Base-by-base conservation (phyloP, 2,888 invertebrate genomes). In the Drosophila flavopinicola region DNA sequence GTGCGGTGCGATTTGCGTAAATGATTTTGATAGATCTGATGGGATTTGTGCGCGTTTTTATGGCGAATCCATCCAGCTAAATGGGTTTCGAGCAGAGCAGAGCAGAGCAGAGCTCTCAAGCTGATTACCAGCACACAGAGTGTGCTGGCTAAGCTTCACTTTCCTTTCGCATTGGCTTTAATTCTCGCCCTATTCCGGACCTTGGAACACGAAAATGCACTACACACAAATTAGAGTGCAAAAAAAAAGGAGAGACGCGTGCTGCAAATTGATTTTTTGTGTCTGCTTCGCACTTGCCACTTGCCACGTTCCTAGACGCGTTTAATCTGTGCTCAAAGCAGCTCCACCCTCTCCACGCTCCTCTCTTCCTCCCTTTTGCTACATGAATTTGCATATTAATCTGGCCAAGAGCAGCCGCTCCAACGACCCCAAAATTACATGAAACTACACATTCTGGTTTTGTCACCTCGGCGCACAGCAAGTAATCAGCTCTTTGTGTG, bases 371-470 rank as follows among this genome's bases (percentile, higher is more conserved):
- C 32, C 29, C 42, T 10, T 49, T 29, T 20, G 44, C 66, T 20
- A 58, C 72, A 67, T 52, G 69, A 64, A 80, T 80, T 84, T 80
- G 80, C 80, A 80, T 84, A 80, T 78, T 80, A 84, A 80, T 80
- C 80, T 80, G 72, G 66, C 35, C 59, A 38, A 51, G 49, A 61
- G 70, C 47, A 68, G 37, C 52, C 45, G 42, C 58, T 54, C 57
- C 70, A 65, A 56, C 75, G 57, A 61, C 53, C 47, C 48, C 64
- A 57, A 79, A 80, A 77, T 80, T 84, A 82, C 82, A 84, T 61
- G 66, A 68, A 75, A 84, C 80, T 78, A 87, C 87, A 87, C 80
- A 86, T 88, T 88, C 84, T 75, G 82, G 80, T 83, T 85, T 20
- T 88, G 87, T 84, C 88, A 82, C 78, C 82, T 75, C 64, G 52